These are phyloP conservation scores for Hyles lineata DNA, from an alignment of 2,888 invertebrate species.

Conservation along the genomic window DNA sequence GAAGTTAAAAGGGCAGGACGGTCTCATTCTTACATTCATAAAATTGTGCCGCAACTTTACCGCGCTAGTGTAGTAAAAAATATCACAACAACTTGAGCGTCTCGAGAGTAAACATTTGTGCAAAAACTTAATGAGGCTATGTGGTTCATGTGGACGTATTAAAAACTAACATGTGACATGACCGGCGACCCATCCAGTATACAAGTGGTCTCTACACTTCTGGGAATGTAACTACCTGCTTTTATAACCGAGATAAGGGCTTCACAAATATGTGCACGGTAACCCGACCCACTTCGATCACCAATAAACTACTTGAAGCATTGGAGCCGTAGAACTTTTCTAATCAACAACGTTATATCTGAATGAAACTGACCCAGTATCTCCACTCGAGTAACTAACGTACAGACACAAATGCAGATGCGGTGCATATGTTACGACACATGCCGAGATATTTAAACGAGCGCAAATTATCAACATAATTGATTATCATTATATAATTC, in stretches of 20 bases:
- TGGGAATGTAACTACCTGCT: constrained; percentile 81
- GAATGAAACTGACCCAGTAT: constrained; percentile 66
- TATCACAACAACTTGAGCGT: constrained; percentile 42
- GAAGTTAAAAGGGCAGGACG: constrained; percentile 49
- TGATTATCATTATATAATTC: constrained; percentile 40
- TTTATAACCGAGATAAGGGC: constrained; percentile 71
- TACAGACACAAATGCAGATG: constrained; percentile 60
- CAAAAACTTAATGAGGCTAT: constrained; percentile 57
- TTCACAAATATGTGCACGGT: constrained; percentile 62
- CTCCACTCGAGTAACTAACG: constrained; percentile 53
- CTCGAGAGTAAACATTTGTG: constrained; percentile 55
- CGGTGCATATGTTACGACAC: constrained; percentile 50
- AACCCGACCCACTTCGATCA: constrained; percentile 68
- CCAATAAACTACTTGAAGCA: constrained; percentile 48
- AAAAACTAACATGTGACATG: constrained; percentile 44
- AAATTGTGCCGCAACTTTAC: constrained; percentile 25
- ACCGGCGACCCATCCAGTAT: constrained; percentile 52
- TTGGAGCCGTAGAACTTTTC: constrained; percentile 56
- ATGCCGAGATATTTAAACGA: constrained; percentile 45
- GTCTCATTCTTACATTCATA: constrained; percentile 33
- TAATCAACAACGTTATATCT: constrained; percentile 62
- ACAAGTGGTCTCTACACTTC: constrained; percentile 68
- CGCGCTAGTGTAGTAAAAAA: background rate
- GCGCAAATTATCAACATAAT: constrained; percentile 44
- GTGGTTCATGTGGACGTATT: constrained; percentile 58